Evolutionary conservation across 2,113 vertebrate genomes (phyloP), one percentile per base, ranked within the genome.

Genomic region (Loxodonta africana): DNA sequence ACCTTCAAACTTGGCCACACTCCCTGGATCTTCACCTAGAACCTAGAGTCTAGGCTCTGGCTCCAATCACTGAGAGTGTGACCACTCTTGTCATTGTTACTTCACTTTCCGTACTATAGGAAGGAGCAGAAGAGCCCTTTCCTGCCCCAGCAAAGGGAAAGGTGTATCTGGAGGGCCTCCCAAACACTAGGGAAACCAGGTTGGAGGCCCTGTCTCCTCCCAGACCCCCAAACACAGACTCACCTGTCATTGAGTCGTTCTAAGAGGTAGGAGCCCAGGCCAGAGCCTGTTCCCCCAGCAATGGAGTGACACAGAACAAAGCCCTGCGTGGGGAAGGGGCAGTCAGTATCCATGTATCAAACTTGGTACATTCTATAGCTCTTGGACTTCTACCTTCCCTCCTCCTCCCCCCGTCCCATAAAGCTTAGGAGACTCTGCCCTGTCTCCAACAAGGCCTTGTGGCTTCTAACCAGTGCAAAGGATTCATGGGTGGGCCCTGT

Each of bases 291-390:
- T 18, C 99, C 99, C 46, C 99, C 99, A 9, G 99, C 99, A 0
- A 99, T 99, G 88, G 99, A 99, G 97, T 99, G 99, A 97, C 99
- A 99, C 83, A 99, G 99, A 90, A 99, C 99, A 87, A 99, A 99
- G 2, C 99, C 99, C 99, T 99, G 77, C 3, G 83, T 88, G 96
- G 53, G 74, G 80, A 95, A 96, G 60, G 44, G 8, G 5, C 1
- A 62, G 21, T 73, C 71, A 92, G 69, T 9, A 9, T 63, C 26
- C 9, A 41, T 20, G 30, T 60, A 44, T 69, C 44, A 82, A 44
- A 33, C 51, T 28, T 18, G 63, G 77, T 33, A n/a, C 53, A 71
- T 53, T 21, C 17, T 11, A 87, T 2, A 63, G 67, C 46, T 92
- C 44, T 8, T 74, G 17, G 85, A 60, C 23, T 78, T 53, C 17